Evolutionary conservation across 2,888 invertebrate genomes (phyloP), one percentile per base, ranked within the genome.

Genomic region (Cephus sareptanus): DNA sequence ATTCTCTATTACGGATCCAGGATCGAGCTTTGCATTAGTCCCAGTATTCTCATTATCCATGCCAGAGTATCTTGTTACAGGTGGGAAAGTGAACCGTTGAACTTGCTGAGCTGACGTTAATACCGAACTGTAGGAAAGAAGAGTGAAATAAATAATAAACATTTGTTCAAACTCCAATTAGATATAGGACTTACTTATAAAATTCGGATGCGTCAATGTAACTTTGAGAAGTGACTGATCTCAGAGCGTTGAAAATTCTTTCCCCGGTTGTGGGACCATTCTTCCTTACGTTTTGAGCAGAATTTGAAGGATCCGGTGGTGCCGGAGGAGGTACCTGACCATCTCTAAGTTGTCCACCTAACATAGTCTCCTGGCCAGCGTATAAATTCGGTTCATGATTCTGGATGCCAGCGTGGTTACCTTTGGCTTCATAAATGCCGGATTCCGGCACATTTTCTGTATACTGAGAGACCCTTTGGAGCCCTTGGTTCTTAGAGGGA

Each of bases 141-240:
- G 2, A 11, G 4, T 71, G 3, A 71, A 71, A 71, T 71, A 9
- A 82, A 76, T 74, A 37, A 37, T 56, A 56, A 71, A 34, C 30
- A 34, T 69, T 33, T 33, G 6, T 30, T 34, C 34, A 9, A 56
- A 11, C 30, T 23, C 23, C 33, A 34, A 23, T 33, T 70, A 69
- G 9, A 69, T 70, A 6, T 4, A 30, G 31, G 34, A 83, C 85
- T 80, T 80, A 91, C 91, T 91, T 91, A 85, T 90, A 91, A 86
- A 91, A 91, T 77, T 91, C 91, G 69, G 90, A 89, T 15, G 90
- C 90, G 71, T 91, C 90, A 80, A 91, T 90, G 81, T 90, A 91
- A 76, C 90, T 90, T 71, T 91, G 90, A 12, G 90, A 88, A 2
- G 90, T 89, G 37, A 90, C 89, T 35, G 90, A 86, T 82, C 89